Base-by-base conservation (phyloP, 2,888 invertebrate species). In the Villa cingulata region DNA sequence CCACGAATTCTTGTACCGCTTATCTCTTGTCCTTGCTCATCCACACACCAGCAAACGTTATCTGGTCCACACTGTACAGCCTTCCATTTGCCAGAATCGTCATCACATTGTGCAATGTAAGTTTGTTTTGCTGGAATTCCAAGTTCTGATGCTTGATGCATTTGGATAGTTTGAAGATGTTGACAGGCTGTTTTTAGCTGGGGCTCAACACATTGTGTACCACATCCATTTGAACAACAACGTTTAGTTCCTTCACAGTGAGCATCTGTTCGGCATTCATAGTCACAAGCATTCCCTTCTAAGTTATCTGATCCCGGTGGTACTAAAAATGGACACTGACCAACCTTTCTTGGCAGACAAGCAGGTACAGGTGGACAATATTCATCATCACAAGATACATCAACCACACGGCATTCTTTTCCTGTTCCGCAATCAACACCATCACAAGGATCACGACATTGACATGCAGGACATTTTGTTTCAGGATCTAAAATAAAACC, bases 171-270 rank as follows among this genome's bases (percentile, higher is more conserved):
- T 69, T 52, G 73, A 18, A 69, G 72, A 59, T 85, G 84, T 60
- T 84, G 83, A 58, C 85, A 86, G 40, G 81, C 80, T 47, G 86
- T 83, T 55, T 82, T 78, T 54, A 85, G 73, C 36, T 84, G 74
- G 0, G 86, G 81, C 40, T 77, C 72, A 0, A 83, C 77, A 62
- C 89, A 88, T 56, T 83, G 81, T 0, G 88, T 87, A 1, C 88
- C 88, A 60, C 89, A 89, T 20, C 89, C 89, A 39, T 87, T 89
- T 1, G 86, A 85, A 61, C 89, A 89, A 66, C 89, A 89, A 50
- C 86, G 81, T 49, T 77, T 74, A 0, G 72, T 72, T 0, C 77
- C 75, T 3, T 76, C 77, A 59, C 89, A 89, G 54, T 86, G 81
- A 16, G 79, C 74, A 66, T 89, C 88, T 0, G 78, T 78, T 46